Conservation (phyloP, 2,113 vertebrate genomes). For the Pelecanoides urinatrix region DNA sequence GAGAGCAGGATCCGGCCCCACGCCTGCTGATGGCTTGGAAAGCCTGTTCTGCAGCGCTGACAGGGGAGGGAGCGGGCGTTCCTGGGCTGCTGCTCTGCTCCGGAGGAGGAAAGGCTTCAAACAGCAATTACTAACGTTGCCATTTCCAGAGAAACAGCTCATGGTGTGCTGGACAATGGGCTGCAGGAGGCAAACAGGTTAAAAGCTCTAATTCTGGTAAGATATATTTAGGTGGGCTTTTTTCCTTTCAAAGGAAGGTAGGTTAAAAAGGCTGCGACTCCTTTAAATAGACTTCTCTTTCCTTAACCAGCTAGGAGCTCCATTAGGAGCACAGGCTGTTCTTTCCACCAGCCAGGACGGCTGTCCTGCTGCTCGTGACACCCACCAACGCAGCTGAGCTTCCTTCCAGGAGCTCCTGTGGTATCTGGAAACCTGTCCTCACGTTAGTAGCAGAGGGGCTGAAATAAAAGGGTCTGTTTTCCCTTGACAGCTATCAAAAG, state of each 20-base stretch:
- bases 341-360: background rate
- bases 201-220: constrained; percentile 17
- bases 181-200: constrained; percentile 1
- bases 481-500: background rate
- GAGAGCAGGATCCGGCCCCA: background rate
- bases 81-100: background rate
- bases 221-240: constrained; percentile 8
- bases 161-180: accelerated
- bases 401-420: background rate
- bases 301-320: background rate
- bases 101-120: background rate
- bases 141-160: background rate
- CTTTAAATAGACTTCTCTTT: background rate
- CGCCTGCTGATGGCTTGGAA: background rate
- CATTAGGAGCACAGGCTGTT: background rate
- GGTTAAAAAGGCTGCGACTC: background rate
- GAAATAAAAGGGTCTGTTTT: background rate
- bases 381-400: accelerated
- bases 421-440: background rate
- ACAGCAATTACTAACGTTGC: background rate
- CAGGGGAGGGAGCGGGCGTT: background rate
- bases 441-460: background rate
- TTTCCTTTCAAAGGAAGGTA: background rate
- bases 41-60: background rate
- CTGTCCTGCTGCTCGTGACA: background rate